A percentile compares a stretch with the other conserved stretches of the same genome.
Evolutionary conservation across 2,888 invertebrate species (phyloP).

Genomic region (Dasypogon diadema): DNA sequence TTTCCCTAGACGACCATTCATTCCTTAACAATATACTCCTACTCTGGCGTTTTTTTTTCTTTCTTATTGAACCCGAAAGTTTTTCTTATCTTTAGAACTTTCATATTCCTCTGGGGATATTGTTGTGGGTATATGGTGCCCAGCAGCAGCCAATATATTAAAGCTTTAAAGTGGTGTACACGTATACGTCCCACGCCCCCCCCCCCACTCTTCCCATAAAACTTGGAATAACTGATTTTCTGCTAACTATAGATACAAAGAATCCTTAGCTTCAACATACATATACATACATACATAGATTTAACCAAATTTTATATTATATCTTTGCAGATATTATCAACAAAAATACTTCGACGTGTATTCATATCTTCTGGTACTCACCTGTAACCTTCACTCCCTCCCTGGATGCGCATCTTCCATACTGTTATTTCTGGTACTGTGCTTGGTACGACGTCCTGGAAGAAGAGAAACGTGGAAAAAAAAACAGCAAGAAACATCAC

Average conservation of each 20-base stretch:
- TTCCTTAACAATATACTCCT: neutral
- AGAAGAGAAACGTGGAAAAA: slow-evolving; percentile 3
- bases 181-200: neutral
- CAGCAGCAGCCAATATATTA: slow-evolving; percentile 36
- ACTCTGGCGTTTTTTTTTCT: neutral
- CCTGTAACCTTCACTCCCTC: slow-evolving; percentile 30
- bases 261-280: no score
- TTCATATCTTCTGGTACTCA: slow-evolving; percentile 47
- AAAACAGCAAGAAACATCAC: slow-evolving; percentile 21
- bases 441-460: neutral
- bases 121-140: slow-evolving; percentile 15
- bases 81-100: neutral
- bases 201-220: neutral
- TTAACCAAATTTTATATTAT: slow-evolving; percentile 53
- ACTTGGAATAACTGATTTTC: slow-evolving; percentile 32
- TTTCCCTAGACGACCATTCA: slow-evolving; percentile 16
- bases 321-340: slow-evolving; percentile 56
- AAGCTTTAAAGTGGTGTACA: slow-evolving; percentile 15
- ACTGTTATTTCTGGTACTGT: neutral
- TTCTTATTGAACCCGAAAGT: slow-evolving; percentile 22
- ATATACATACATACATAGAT: slow-evolving; percentile 26
- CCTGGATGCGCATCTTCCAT: neutral
- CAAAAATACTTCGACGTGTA: slow-evolving; percentile 46
- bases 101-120: slow-evolving; percentile 16
- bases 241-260: slow-evolving; percentile 13